Percentiles rank a stretch among this genome's conserved stretches.
Conservation (phyloP, 2,888 invertebrate genomes). For the Caenorhabditis sulstoni region DNA sequence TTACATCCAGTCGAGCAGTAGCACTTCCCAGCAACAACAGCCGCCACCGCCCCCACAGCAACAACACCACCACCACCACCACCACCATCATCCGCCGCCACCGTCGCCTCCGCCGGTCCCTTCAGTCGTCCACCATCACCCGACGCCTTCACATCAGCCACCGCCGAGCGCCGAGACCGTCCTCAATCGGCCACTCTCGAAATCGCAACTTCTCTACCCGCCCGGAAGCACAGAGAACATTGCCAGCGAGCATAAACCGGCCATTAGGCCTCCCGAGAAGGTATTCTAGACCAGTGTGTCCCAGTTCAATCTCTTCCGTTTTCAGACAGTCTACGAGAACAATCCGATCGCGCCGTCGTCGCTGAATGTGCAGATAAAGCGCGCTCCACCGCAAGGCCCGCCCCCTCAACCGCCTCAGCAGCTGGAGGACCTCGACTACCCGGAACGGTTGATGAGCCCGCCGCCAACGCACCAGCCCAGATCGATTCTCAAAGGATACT, state of each 20-base stretch:
- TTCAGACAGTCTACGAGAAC: conserved; percentile 63
- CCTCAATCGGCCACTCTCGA: conserved; percentile 25
- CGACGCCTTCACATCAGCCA: conserved; percentile 32
- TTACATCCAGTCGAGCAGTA: conserved; percentile 22
- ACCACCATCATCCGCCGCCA: conserved; percentile 40
- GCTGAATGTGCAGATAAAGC: conserved; percentile 49
- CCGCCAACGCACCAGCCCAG: conserved; percentile 68
- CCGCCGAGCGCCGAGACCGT: conserved; percentile 18
- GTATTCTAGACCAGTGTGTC: conserved; percentile 2
- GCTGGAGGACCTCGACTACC: conserved; percentile 66
- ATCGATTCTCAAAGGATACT: conserved; percentile 66
- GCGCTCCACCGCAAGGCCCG: conserved; percentile 36
- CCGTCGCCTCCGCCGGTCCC: conserved; percentile 52
- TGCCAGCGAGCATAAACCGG: conserved; percentile 63
- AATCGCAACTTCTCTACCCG: conserved; percentile 63
- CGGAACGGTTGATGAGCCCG: conserved; percentile 75
- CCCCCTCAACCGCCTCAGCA: conserved; percentile 26
- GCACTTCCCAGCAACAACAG: background rate
- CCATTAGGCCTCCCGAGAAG: conserved; percentile 57
- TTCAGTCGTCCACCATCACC: conserved; percentile 32
- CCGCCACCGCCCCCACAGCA: background rate
- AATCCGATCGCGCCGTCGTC: conserved; percentile 50
- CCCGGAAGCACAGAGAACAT: conserved; percentile 65
- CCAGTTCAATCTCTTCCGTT: too few species aligned
- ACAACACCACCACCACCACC: conserved; percentile 10